Percentiles rank a stretch among this genome's conserved stretches.
These are phyloP conservation scores for Agriopis marginaria DNA, from an alignment of 2,888 invertebrate species.

Conservation along the genomic window DNA sequence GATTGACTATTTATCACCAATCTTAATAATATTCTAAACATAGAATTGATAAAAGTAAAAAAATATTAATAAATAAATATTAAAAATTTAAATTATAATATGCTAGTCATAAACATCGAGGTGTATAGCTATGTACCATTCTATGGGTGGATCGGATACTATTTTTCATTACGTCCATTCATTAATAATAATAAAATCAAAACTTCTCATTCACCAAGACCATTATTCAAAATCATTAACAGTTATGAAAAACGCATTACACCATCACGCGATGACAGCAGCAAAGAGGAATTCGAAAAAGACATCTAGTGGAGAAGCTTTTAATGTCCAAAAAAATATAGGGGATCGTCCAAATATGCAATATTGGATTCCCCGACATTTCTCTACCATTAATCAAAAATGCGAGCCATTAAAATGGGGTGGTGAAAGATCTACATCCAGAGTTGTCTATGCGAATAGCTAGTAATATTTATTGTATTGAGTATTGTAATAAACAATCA, in stretches of 20 bases:
- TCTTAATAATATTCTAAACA: no score
- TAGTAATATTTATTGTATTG: conserved; percentile 66
- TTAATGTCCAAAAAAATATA: conserved; percentile 40
- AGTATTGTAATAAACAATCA: conserved; percentile 60
- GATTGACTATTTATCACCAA: no score
- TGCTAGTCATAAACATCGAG: neutral
- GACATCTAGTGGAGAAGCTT: conserved; percentile 48
- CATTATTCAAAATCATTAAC: conserved; percentile 27
- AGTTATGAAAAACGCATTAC: conserved; percentile 45
- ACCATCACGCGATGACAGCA: conserved; percentile 36
- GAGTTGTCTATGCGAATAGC: conserved; percentile 71
- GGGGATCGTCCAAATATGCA: conserved; percentile 64
- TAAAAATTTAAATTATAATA: no score
- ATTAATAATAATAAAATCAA: conserved; percentile 37
- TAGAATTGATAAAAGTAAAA: no score
- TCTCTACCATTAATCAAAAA: conserved; percentile 79
- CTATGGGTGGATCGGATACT: neutral
- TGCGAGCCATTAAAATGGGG: conserved; percentile 80
- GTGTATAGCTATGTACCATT: neutral
- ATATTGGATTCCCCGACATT: conserved; percentile 63
- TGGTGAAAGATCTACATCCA: conserved; percentile 77
- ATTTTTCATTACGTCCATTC: conserved; percentile 10
- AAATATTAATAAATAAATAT: no score
- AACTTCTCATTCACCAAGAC: conserved; percentile 37
- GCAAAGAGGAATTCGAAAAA: conserved; percentile 39